Conservation (phyloP, 1,140 invertebrate genomes). For the Melanaphis sacchari region DNA sequence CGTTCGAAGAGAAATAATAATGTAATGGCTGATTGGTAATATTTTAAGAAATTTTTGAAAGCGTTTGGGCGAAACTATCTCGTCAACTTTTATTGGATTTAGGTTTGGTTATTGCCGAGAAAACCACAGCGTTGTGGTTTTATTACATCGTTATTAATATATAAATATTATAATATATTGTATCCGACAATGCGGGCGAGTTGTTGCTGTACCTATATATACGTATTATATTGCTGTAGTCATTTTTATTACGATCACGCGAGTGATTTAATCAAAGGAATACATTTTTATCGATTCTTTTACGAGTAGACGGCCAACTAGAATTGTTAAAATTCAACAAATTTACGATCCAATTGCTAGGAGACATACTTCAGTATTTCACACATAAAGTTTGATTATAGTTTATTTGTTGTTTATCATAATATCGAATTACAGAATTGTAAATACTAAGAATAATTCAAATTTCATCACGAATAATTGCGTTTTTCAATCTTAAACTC, state of each 20-base stretch:
- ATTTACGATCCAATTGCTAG: neutral
- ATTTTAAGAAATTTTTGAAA: neutral
- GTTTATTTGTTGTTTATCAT: neutral
- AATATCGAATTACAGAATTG: neutral
- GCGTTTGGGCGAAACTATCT: neutral
- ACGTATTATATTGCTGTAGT: neutral
- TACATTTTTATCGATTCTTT: neutral
- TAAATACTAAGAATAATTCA: neutral
- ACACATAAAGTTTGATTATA: neutral
- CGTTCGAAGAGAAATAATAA: neutral
- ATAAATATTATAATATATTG: neutral
- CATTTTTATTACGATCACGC: neutral
- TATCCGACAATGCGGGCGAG: neutral
- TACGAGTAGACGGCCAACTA: neutral
- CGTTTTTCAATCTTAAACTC: no score
- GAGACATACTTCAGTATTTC: neutral
- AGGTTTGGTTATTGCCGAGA: neutral
- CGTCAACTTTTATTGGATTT: neutral
- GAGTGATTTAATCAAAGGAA: neutral
- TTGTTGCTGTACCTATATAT: neutral
- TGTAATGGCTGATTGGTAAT: neutral
- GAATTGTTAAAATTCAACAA: neutral
- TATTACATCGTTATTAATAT: neutral
- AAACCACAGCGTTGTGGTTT: neutral
- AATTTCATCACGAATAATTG: neutral